Percentiles rank a stretch among this genome's conserved stretches.
Conservation (phyloP, 2,797 vertebrate genomes). For the Huso huso region DNA sequence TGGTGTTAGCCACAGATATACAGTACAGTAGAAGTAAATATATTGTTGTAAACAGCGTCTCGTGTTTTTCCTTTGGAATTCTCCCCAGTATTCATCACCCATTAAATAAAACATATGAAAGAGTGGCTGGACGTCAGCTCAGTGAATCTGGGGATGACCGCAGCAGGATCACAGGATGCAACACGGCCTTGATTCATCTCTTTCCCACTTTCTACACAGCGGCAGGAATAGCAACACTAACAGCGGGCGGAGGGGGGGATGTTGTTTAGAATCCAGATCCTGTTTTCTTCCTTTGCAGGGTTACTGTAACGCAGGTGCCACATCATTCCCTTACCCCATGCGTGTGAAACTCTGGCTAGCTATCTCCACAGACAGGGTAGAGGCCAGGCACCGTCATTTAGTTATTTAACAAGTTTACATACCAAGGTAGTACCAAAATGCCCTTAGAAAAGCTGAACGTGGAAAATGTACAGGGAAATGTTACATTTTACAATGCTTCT, state of each 20-base stretch:
- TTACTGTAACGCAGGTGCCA: conserved; percentile 49
- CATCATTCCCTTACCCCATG: background rate
- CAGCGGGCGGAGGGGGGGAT: conserved; percentile 35
- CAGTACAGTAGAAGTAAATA: background rate
- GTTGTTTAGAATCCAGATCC: conserved; percentile 55
- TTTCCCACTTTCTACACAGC: conserved; percentile 33
- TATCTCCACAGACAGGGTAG: background rate
- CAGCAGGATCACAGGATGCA: conserved; percentile 21
- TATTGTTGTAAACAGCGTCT: conserved; percentile 23
- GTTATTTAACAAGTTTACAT: no score
- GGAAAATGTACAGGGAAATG: no score
- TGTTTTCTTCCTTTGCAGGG: conserved; percentile 53
- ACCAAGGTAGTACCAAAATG: no score
- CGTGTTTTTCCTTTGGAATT: conserved; percentile 9
- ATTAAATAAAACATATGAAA: conserved; percentile 28
- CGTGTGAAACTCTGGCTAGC: background rate
- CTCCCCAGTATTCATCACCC: background rate
- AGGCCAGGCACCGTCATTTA: no score
- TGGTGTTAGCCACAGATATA: no score
- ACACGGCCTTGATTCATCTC: conserved; percentile 39
- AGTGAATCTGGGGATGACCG: conserved; percentile 25
- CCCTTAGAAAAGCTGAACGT: no score
- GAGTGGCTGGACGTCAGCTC: conserved; percentile 17
- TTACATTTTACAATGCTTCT: no score
- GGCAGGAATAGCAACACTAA: conserved; percentile 35